Percentiles rank a stretch among this genome's conserved stretches.
Conservation (phyloP, 2,797 vertebrate species). For the Agapornis canus region DNA sequence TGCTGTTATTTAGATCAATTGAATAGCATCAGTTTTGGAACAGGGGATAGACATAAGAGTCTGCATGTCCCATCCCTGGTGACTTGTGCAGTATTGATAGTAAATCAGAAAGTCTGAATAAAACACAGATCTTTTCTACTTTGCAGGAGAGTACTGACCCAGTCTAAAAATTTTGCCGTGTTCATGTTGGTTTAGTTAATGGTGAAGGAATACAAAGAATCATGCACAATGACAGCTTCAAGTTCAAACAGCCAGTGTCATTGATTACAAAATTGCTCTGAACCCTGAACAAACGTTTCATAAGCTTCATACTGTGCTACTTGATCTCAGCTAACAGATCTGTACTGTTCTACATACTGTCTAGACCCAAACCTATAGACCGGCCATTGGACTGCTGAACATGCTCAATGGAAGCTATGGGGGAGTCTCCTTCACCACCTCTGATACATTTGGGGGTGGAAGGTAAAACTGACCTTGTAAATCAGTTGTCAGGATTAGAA, state of each 20-base stretch:
- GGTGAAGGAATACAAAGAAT: neutral
- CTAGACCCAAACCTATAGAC: neutral
- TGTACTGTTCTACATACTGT: neutral
- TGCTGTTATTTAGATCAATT: neutral
- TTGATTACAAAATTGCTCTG: neutral
- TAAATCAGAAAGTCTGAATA: neutral
- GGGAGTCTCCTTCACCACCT: neutral
- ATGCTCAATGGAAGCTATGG: neutral
- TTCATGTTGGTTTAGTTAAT: neutral
- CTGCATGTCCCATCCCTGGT: neutral
- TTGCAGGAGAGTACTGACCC: neutral
- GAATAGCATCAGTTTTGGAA: rapidly evolving
- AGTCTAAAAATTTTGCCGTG: neutral
- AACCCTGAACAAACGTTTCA: neutral
- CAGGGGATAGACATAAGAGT: rapidly evolving
- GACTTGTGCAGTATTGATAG: neutral
- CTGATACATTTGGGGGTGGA: neutral
- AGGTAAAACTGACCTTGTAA: neutral
- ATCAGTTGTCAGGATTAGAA: neutral
- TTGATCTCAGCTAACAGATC: neutral
- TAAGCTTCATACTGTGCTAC: neutral
- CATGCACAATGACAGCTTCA: neutral
- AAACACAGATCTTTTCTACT: neutral
- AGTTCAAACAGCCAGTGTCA: neutral
- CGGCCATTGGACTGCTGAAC: neutral